phyloP scores from a whole-genome alignment of 2,113 vertebrate genomes.

The Anarhynchus alexandrinus region DNA sequence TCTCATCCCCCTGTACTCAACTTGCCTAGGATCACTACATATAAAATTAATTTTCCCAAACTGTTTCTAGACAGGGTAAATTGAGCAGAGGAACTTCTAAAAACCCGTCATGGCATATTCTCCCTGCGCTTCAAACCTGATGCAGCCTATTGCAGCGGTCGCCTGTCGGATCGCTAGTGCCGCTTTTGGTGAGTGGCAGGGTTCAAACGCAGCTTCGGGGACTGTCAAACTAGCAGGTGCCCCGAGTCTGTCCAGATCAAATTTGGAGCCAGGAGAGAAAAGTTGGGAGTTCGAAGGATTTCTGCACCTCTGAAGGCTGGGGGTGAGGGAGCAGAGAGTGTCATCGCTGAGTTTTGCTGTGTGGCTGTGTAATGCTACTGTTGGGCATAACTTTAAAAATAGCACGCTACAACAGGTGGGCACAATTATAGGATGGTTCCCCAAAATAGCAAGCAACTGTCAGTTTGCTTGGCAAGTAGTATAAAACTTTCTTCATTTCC shows the following conservation, averaged over 20 bases:
- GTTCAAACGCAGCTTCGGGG: neutral
- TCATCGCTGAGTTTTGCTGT: neutral
- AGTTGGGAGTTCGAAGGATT: neutral
- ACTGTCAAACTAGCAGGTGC: neutral
- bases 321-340: neutral
- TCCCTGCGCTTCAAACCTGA: neutral
- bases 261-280: neutral
- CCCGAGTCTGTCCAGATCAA: neutral
- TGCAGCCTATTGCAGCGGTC: neutral
- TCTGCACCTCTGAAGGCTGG: neutral
- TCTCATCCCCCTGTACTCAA: neutral
- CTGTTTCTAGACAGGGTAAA: neutral
- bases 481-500: neutral
- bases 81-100: neutral
- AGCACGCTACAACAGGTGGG: constrained; percentile 37
- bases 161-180: accelerated
- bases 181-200: neutral
- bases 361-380: neutral
- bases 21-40: neutral
- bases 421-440: constrained; percentile 2
- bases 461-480: constrained; percentile 11
- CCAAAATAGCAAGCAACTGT: constrained; percentile 47
- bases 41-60: neutral
- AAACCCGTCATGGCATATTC: accelerated
- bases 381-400: constrained; percentile 28